These are phyloP conservation scores for Nycticorax nycticorax DNA, from an alignment of 2,113 vertebrate genomes.

Conservation along the genomic window DNA sequence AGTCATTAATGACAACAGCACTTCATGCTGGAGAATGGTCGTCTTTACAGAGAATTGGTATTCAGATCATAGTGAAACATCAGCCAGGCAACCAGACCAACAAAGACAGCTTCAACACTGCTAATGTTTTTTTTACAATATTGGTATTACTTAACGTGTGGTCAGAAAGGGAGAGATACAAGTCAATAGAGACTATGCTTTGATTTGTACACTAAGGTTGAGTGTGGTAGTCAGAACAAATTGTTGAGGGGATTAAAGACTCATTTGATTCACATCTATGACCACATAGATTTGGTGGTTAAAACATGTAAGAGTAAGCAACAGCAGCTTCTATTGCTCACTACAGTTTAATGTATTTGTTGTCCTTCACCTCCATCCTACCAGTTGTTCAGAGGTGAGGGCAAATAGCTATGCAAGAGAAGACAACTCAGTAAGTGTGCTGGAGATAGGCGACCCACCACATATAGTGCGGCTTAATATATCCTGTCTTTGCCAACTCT, in stretches of 20 bases:
- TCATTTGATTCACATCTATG: neutral
- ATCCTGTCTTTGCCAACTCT: neutral
- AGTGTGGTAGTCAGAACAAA: neutral
- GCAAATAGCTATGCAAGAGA: neutral
- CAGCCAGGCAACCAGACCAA: neutral
- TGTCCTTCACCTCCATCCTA: neutral
- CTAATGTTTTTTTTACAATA: neutral
- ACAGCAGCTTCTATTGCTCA: neutral
- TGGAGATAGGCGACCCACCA: neutral
- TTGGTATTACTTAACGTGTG: neutral
- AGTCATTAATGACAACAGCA: neutral
- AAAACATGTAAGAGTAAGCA: neutral
- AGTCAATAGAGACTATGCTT: neutral
- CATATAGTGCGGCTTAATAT: neutral
- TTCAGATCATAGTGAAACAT: neutral
- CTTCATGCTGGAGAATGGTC: neutral
- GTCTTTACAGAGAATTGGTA: neutral
- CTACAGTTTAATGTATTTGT: neutral
- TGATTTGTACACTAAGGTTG: neutral
- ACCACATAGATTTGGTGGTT: neutral
- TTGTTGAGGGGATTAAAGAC: neutral
- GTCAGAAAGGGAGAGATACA: neutral
- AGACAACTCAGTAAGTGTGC: neutral
- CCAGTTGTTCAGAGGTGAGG: neutral
- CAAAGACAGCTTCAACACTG: neutral